Evolutionary conservation across 2,888 invertebrate species (phyloP).

Genomic region (Parthenolecanium corni): DNA sequence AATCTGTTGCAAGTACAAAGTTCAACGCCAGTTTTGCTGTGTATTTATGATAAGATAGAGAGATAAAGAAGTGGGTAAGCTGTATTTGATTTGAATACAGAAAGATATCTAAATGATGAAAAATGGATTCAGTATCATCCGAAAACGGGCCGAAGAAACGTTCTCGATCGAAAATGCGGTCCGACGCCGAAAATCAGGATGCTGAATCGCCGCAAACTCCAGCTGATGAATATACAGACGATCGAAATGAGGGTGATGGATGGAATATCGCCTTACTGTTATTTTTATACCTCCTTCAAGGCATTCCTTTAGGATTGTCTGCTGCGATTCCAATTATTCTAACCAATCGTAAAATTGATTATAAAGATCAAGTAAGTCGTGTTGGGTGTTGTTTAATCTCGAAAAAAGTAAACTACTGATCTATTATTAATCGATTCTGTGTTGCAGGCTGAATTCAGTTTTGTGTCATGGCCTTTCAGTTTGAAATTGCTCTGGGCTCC

Average conservation of each 20-base stretch:
- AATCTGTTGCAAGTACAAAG: too few species aligned
- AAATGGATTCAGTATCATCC: constrained; percentile 10
- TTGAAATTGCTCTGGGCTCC: constrained; percentile 97
- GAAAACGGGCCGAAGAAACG: constrained; percentile 21
- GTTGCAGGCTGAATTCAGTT: constrained; percentile 76
- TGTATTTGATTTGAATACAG: too few species aligned
- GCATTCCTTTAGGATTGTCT: constrained; percentile 86
- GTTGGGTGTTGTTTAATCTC: background rate
- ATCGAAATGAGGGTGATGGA: constrained; percentile 49
- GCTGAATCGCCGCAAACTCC: background rate
- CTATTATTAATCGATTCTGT: constrained; percentile 13
- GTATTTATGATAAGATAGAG: too few species aligned
- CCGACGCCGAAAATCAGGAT: background rate
- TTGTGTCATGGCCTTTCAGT: constrained; percentile 83
- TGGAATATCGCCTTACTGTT: constrained; percentile 73
- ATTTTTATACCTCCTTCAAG: constrained; percentile 88
- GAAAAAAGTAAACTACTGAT: background rate
- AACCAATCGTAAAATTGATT: constrained; percentile 82
- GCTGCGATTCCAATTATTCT: constrained; percentile 91
- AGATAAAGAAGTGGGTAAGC: too few species aligned
- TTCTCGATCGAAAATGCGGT: constrained; percentile 14
- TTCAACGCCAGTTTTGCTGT: too few species aligned
- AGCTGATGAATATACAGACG: background rate
- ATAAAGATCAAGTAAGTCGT: constrained; percentile 68
- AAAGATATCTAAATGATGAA: too few species aligned